Base-by-base conservation (phyloP, 2,797 vertebrate species). In the Furcifer pardalis region DNA sequence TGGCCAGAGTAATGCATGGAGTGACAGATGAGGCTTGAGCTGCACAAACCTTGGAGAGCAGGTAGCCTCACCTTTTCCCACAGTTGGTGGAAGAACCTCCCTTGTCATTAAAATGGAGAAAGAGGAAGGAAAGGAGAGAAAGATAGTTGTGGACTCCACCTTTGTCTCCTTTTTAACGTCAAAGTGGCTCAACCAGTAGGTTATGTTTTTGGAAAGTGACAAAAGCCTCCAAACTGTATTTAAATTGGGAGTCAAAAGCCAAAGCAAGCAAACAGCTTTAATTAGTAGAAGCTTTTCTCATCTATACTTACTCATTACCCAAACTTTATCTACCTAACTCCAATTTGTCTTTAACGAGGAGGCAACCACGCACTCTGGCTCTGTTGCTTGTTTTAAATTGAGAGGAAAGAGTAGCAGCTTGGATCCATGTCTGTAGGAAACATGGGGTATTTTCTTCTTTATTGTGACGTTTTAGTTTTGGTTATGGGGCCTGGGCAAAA, bases 11-110 rank as follows among this genome's bases (percentile, higher is more conserved):
- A 63, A 35, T 81, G 65, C 77, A 71, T 65, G 56, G 72, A 71
- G 56, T 30, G 66, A 62, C 52, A 77, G n/a, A 7, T 65, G 17
- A 71, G 42, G 42, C 73, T 23, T 49, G 68, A 68, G 23, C 63
- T 73, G 66, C 52, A 63, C 66, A 72, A 12, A 35, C 59, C 42
- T 19, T 42, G 23, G 44, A 59, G 56, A 30, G 59, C 65, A 37
- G 46, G 62, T n/a, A 35, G 59, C 44, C 30, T 30, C 82, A 27
- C 59, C 59, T 75, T 87, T 87, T 81, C 73, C 86, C 78, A 81
- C 82, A 87, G 59, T 46, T 5, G 42, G 49, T 42, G 30, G 52
- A 62, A 19, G 25, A 35, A 21, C 52, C 25, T 80, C 30, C 23
- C 86, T 63, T 84, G 25, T 66, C 59, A 72, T 35, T 42, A 82